These are phyloP conservation scores for Clepsis dumicolana DNA, from an alignment of 2,888 invertebrate genomes.

Conservation along the genomic window DNA sequence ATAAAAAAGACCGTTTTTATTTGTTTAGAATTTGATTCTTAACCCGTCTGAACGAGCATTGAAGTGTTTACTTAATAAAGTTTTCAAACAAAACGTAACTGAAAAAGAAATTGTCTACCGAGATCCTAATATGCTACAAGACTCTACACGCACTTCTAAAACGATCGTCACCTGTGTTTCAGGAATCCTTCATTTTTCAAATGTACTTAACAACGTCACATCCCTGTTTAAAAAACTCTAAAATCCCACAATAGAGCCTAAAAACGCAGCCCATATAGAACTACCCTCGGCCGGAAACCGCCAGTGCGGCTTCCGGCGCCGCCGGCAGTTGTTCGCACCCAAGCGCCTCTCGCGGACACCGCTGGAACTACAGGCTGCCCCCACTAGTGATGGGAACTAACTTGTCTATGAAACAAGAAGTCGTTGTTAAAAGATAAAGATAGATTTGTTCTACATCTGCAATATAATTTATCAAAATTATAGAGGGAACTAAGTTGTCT, in stretches of 20 bases:
- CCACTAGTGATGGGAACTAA: constrained; percentile 32
- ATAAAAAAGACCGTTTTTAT: too few species aligned
- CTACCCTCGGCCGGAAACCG: constrained; percentile 78
- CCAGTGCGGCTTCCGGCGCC: constrained; percentile 78
- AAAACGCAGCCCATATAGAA: constrained; percentile 67
- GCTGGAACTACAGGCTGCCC: constrained; percentile 61
- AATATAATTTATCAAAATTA: too few species aligned
- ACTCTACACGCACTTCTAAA: too few species aligned
- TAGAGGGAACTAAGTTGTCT: too few species aligned
- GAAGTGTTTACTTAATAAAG: too few species aligned
- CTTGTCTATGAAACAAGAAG: background rate
- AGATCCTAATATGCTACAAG: too few species aligned
- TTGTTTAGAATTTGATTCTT: too few species aligned
- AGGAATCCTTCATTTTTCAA: background rate
- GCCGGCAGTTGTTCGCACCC: constrained; percentile 80
- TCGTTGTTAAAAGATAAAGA: background rate
- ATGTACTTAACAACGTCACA: too few species aligned
- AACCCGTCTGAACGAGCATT: too few species aligned
- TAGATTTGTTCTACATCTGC: too few species aligned
- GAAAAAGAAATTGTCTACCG: too few species aligned
- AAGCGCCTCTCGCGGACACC: constrained; percentile 79
- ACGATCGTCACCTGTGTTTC: background rate
- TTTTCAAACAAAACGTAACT: too few species aligned
- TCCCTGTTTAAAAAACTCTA: background rate
- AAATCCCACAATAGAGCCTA: constrained; percentile 55